These are phyloP conservation scores for Chironomus tentans DNA, from an alignment of 2,888 invertebrate genomes.

Conservation along the genomic window DNA sequence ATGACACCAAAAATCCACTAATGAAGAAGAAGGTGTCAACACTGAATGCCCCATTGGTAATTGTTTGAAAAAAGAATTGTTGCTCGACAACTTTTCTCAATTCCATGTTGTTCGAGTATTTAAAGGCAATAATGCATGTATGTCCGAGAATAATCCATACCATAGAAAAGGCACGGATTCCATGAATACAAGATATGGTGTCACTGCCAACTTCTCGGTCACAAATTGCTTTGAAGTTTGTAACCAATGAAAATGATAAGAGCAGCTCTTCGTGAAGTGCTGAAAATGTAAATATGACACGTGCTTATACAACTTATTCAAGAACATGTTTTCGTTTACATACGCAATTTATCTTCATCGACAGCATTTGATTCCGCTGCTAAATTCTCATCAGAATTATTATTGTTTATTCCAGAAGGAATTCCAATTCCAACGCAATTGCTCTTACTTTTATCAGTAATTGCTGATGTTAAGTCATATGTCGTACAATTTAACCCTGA, in stretches of 20 bases:
- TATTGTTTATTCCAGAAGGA: conserved; percentile 44
- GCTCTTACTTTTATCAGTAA: conserved; percentile 34
- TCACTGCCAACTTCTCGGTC: conserved; percentile 72
- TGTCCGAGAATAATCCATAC: conserved; percentile 65
- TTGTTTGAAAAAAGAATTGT: conserved; percentile 69
- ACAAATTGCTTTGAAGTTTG: conserved; percentile 69
- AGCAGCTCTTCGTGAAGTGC: conserved; percentile 57
- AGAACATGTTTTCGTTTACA: neutral
- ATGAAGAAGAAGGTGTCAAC: conserved; percentile 78
- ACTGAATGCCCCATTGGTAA: conserved; percentile 69
- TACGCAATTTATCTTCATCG: conserved; percentile 43
- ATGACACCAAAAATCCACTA: conserved; percentile 76
- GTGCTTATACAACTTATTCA: no score
- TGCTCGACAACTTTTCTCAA: conserved; percentile 60
- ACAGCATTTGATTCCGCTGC: conserved; percentile 46
- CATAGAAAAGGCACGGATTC: conserved; percentile 56
- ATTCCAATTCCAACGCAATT: conserved; percentile 38
- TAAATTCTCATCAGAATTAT: conserved; percentile 50
- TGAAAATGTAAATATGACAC: conserved; percentile 34
- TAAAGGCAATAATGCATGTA: conserved; percentile 70
- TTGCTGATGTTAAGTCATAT: conserved; percentile 42
- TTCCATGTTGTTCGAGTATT: conserved; percentile 77
- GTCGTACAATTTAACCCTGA: conserved; percentile 44
- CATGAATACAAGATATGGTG: conserved; percentile 67
- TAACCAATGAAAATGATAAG: conserved; percentile 67